A percentile compares a stretch with the other conserved stretches of the same genome.
phyloP scores from a whole-genome alignment of 2,888 invertebrate genomes.

The Conomelus anceps region DNA sequence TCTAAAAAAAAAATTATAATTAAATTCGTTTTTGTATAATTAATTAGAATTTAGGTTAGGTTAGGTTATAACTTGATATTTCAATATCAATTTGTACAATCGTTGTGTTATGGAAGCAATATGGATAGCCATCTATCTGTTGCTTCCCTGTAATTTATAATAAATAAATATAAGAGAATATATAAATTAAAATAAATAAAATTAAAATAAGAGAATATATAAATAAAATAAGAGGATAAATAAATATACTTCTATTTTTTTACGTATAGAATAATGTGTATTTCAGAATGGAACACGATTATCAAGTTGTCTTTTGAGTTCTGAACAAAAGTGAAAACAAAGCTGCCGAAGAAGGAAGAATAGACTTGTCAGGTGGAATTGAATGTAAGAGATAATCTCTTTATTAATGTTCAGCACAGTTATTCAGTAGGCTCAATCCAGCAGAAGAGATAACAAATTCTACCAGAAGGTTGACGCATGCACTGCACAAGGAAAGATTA shows the following conservation, averaged over 20 bases:
- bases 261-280: background rate
- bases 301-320: background rate
- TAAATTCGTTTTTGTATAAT: too few relatives aligned
- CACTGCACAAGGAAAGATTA: background rate
- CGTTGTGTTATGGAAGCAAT: too few relatives aligned
- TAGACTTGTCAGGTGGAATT: background rate
- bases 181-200: too few relatives aligned
- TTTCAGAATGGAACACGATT: background rate
- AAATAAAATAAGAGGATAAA: too few relatives aligned
- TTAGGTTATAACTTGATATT: too few relatives aligned
- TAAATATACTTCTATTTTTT: background rate
- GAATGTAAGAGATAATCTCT: background rate
- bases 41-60: too few relatives aligned
- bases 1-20: too few relatives aligned
- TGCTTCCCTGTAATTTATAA: too few relatives aligned
- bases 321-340: background rate
- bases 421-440: background rate
- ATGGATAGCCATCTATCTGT: too few relatives aligned
- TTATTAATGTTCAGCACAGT: background rate
- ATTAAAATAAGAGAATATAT: too few relatives aligned
- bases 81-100: too few relatives aligned
- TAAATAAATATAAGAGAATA: too few relatives aligned
- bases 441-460: background rate
- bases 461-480: background rate
- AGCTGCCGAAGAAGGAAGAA: background rate